Conservation (phyloP, 2,797 vertebrate species). For the Sorex maritimensis region DNA sequence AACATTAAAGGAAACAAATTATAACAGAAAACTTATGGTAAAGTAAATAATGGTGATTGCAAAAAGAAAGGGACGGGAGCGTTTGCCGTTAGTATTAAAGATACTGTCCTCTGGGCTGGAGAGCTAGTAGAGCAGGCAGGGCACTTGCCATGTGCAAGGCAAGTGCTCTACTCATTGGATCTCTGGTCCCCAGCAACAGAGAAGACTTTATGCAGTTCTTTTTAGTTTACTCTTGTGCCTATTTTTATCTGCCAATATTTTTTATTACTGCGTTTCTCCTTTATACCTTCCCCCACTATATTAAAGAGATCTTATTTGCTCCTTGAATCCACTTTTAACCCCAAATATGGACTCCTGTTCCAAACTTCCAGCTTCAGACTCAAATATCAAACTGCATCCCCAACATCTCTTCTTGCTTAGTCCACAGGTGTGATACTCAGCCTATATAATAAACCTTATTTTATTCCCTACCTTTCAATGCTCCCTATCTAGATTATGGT, state of each 20-base stretch:
- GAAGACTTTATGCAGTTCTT: constrained; percentile 9
- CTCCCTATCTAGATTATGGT: constrained; percentile 32
- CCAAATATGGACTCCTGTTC: background rate
- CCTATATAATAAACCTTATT: constrained; percentile 32
- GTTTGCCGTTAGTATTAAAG: too few species aligned
- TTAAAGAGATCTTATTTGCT: constrained; percentile 6
- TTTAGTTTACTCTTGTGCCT: constrained; percentile 26
- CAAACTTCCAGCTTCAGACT: constrained; percentile 46
- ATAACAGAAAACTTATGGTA: too few species aligned
- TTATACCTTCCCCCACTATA: background rate
- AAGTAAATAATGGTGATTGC: too few species aligned
- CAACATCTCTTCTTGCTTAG: background rate
- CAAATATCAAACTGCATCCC: background rate
- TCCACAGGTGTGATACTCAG: background rate
- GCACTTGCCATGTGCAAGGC: too few species aligned
- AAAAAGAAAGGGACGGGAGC: too few species aligned
- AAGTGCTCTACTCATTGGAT: background rate
- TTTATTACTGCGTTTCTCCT: constrained; percentile 29
- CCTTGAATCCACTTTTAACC: background rate
- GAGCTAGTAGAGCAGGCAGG: too few species aligned
- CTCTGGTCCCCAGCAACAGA: background rate
- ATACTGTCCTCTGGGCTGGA: too few species aligned
- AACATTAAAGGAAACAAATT: too few species aligned
- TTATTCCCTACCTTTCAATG: background rate
- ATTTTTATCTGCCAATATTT: constrained; percentile 41